Evolutionary conservation across 2,797 vertebrate species (phyloP), one percentile per base, ranked within the genome.

Genomic region (Phoxinus dragarum): DNA sequence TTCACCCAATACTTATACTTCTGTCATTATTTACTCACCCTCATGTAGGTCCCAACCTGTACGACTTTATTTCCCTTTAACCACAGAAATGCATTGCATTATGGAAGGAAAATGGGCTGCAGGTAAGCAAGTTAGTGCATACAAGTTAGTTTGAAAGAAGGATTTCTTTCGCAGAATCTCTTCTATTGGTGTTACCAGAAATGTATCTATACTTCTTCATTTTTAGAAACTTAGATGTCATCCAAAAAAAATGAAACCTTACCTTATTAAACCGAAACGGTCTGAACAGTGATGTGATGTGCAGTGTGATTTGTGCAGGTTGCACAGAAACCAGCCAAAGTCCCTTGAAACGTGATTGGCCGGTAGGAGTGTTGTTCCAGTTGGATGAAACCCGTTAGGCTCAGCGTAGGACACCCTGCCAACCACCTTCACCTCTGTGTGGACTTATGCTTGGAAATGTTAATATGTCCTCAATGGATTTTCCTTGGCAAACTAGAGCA

Each of bases 371-470:
- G 82, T 84, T 78, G 64, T 84, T 78, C 82, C 61, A 84, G 73
- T 78, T 84, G 74, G 74, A 59, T 78, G 34, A 84, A 69, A 56
- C 64, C 34, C 1, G 5, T 84, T 64, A 27, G 3, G 44, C 69
- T 73, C 42, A 66, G 38, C 6, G 16, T n/a, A 1, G 6, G 75
- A 36, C 73, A 38, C 47, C 74, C 74, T 78, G 82, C 82, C 82
- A 84, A 77, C 36, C 74, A 67, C 64, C 82, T 56, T 49, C 72
- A 67, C 64, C 74, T n/a, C 82, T 56, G 67, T 42, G 49, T 79
- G 83, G 66, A 71, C 67, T 72, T 79, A 36, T 85, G 84, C 77
- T 85, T 71, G 84, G 84, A 85, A 85, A 85, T 80, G 84, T 72
- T 78, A 73, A 80, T 73, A 72, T 69, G 52, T 72, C 54, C 84